Percentiles rank a stretch among this genome's conserved stretches.
These are phyloP conservation scores for Terrapene triunguis DNA, from an alignment of 2,113 vertebrate genomes.

Conservation along the genomic window DNA sequence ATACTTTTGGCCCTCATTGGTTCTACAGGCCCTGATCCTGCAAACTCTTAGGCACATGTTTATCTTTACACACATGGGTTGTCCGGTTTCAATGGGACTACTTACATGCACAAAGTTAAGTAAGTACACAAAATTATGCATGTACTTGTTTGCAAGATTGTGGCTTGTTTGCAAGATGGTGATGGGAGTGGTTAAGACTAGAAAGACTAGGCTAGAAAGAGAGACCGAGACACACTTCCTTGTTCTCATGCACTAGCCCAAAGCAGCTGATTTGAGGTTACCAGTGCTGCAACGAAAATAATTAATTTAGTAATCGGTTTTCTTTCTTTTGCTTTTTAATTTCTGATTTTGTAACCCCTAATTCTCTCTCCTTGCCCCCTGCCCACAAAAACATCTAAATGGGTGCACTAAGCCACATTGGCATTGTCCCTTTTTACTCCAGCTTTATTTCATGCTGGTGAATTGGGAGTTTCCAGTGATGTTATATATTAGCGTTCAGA, in stretches of 20 bases:
- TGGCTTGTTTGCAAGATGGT: background rate
- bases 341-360: background rate
- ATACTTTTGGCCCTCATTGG: background rate
- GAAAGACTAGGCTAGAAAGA: background rate
- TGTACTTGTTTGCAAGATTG: background rate
- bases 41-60: background rate
- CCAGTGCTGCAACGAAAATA: background rate
- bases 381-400: background rate
- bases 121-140: background rate
- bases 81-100: background rate
- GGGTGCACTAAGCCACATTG: background rate
- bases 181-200: background rate
- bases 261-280: background rate
- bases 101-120: background rate
- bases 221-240: background rate
- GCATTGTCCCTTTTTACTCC: background rate
- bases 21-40: background rate
- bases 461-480: background rate
- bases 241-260: rapidly evolving
- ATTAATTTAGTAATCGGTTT: rapidly evolving
- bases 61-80: background rate
- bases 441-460: rapidly evolving
- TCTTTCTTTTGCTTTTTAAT: background rate
- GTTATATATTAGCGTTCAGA: background rate
- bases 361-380: background rate